Evolutionary conservation across 2,113 vertebrate genomes (phyloP).

Genomic region (Chunga burmeisteri): DNA sequence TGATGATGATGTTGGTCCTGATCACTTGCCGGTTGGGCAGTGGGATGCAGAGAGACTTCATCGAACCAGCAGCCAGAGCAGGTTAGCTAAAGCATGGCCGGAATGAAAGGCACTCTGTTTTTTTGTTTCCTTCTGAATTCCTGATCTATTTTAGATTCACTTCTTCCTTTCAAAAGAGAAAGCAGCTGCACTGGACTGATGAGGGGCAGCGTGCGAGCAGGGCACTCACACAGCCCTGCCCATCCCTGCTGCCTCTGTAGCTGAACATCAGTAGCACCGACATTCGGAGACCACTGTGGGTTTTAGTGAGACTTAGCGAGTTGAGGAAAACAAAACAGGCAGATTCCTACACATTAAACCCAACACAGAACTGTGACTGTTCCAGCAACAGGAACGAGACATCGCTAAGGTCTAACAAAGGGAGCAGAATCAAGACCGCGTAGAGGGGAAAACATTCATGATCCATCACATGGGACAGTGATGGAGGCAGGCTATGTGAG

Average conservation of each 20-base stretch:
- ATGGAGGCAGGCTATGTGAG: not conserved
- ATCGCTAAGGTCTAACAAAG: not conserved
- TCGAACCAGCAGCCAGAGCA: rapidly evolving
- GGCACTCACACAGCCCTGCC: not conserved
- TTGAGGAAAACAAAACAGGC: rapidly evolving
- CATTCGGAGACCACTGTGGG: not conserved
- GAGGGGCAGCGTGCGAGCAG: not conserved
- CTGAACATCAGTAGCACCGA: not conserved
- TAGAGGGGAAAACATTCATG: not conserved
- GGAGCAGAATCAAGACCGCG: not conserved
- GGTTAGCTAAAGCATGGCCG: not conserved
- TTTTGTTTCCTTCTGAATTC: not conserved
- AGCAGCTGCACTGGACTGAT: rapidly evolving
- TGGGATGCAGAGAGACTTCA: not conserved
- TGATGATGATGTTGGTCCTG: not conserved
- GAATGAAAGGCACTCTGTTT: not conserved
- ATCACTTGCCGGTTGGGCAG: not conserved
- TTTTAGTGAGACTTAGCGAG: not conserved
- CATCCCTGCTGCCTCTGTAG: not conserved
- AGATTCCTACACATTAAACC: not conserved
- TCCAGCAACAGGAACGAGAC: not conserved
- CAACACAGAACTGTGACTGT: not conserved
- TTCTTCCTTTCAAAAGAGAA: not conserved
- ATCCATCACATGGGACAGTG: too few species aligned
- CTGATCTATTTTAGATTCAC: not conserved